Base-by-base conservation (phyloP, 2,113 vertebrate genomes). In the Gobio gobio region DNA sequence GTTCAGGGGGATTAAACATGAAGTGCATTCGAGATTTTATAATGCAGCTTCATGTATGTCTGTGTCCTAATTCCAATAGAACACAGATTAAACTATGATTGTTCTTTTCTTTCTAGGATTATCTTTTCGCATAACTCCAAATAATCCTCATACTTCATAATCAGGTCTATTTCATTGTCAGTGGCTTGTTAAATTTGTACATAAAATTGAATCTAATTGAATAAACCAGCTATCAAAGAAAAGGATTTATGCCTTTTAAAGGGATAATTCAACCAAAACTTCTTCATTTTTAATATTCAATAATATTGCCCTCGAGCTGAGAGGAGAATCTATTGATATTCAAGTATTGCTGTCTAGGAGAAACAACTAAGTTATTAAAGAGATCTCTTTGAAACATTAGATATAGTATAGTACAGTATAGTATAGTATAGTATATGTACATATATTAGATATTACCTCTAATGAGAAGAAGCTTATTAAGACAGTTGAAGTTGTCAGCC, bases 401-500 rank as follows among this genome's bases (percentile, higher is more conserved):
- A 54, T 66, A 80, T 85, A 72, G 45, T 36, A 12, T 40, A 49
- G 74, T 58, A 58, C 22, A 20, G 16, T 58, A 8, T 43, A 43
- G 40, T 43, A 43, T 43, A 43, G 43, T 43, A 43, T 43, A 43
- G 6, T 43, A 43, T 5, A 18, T 22, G 66, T 13, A 47, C 43
- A 14, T 24, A 47, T 24, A 5, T 43, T 24, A 59, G 54, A 78
- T 78, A 61, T 24, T 78, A n/a, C 4, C 49, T 78, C 68, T 77
- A 76, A 51, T 78, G 6, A 63, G 59, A 79, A 70, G 40, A 84
- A 81, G 68, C 79, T 86, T 84, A 77, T 84, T 49, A 66, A 29
- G 59, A 74, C 68, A 88, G 84, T 82, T 86, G 70, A 81, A 70
- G 76, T 81, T 88, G 87, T 78, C 84, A 88, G 82, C 20, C 54